Evolutionary conservation across 1,140 invertebrate species (phyloP).

Genomic region (Drosophila varians): DNA sequence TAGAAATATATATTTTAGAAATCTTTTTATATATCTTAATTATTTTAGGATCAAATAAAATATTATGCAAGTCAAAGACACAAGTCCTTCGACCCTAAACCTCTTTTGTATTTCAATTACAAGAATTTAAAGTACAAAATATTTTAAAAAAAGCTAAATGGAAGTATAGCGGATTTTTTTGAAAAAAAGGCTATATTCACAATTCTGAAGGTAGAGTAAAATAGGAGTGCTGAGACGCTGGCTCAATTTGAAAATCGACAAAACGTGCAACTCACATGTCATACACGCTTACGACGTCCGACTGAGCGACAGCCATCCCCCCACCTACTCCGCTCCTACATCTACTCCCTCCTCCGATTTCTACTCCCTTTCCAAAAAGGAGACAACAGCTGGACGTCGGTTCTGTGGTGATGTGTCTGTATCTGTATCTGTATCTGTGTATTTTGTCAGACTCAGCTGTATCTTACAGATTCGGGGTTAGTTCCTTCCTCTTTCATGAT

Average conservation of each 20-base stretch:
- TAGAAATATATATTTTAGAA: too few species aligned
- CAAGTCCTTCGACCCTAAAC: too few species aligned
- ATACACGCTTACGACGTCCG: conserved; percentile 73
- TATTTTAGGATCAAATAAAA: too few species aligned
- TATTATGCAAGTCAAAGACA: too few species aligned
- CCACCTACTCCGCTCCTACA: conserved; percentile 1
- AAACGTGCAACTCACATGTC: conserved; percentile 81
- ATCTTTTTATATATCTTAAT: too few species aligned
- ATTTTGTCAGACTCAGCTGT: conserved; percentile 42
- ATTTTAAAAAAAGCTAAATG: neutral
- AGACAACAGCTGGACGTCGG: conserved; percentile 46
- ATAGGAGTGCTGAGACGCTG: conserved; percentile 65
- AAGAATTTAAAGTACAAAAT: neutral
- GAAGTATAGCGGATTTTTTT: too few species aligned
- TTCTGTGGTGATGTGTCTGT: conserved; percentile 16
- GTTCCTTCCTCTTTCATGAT: neutral
- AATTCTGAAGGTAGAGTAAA: neutral
- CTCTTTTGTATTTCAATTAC: too few species aligned
- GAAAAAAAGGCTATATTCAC: conserved; percentile 3
- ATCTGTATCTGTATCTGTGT: conserved; percentile 8
- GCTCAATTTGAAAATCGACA: conserved; percentile 80
- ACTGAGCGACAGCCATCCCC: conserved; percentile 39
- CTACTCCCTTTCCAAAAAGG: conserved; percentile 23
- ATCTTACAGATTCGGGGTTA: conserved; percentile 1
- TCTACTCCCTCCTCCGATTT: conserved; percentile 1